Percentiles rank a stretch among this genome's conserved stretches.
Evolutionary conservation across 2,113 vertebrate genomes (phyloP).

Genomic region (Varanus komodoensis): DNA sequence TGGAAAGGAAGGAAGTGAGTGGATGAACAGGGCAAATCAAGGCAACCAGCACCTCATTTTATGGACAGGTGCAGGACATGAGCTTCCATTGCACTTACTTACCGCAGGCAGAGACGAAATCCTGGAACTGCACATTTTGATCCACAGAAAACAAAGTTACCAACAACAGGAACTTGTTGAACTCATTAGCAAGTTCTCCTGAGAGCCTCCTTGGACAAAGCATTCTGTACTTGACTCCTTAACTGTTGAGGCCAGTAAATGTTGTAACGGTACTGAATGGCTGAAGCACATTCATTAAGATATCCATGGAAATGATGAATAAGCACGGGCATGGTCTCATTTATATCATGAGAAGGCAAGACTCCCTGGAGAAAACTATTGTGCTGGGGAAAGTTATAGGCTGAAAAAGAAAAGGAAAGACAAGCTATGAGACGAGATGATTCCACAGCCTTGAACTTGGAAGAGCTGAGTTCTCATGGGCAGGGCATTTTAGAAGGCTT

Average conservation of each 20-base stretch:
- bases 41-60: neutral
- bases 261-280: neutral
- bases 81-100: constrained; percentile 11
- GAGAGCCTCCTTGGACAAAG: neutral
- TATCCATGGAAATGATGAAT: neutral
- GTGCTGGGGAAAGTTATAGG: too few species aligned
- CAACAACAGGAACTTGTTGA: constrained; percentile 7
- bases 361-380: too few species aligned
- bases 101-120: neutral
- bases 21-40: neutral
- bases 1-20: constrained; percentile 23
- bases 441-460: too few species aligned
- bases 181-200: constrained; percentile 17
- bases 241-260: neutral
- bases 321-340: neutral
- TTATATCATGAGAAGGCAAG: too few species aligned
- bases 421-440: too few species aligned
- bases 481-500: too few species aligned
- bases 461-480: too few species aligned
- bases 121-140: neutral
- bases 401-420: too few species aligned
- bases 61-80: constrained; percentile 3
- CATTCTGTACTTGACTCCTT: constrained; percentile 13
- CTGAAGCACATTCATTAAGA: neutral
- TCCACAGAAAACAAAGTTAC: constrained; percentile 15